Conservation (phyloP, 2,113 vertebrate genomes). For the Calyptomena viridis region DNA sequence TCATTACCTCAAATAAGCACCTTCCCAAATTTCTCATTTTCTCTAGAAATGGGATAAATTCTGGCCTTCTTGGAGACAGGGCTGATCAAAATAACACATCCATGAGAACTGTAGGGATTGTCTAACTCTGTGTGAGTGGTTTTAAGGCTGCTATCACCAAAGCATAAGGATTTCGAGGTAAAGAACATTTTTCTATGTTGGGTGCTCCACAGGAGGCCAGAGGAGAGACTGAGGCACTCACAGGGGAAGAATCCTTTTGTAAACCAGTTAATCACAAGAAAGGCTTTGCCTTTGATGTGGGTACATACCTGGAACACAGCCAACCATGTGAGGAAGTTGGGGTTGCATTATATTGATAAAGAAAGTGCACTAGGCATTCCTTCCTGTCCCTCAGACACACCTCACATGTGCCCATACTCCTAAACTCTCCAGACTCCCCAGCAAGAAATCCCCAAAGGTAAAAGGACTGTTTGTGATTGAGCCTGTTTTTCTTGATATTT, state of each 20-base stretch:
- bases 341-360: no score
- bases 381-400: neutral
- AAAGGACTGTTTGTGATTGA: neutral
- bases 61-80: neutral
- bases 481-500: neutral
- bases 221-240: neutral
- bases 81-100: neutral
- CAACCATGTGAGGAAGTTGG: neutral
- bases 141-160: neutral
- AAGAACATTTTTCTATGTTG: neutral
- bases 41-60: neutral
- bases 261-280: neutral
- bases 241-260: neutral
- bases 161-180: neutral
- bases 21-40: neutral
- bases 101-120: neutral
- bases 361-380: neutral
- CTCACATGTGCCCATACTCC: no score
- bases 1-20: neutral
- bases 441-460: neutral
- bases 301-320: neutral
- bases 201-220: neutral
- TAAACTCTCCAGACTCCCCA: neutral
- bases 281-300: neutral
- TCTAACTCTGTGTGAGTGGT: rapidly evolving